Conservation (phyloP, 2,113 vertebrate genomes). For the Trochalopteron elliotii region DNA sequence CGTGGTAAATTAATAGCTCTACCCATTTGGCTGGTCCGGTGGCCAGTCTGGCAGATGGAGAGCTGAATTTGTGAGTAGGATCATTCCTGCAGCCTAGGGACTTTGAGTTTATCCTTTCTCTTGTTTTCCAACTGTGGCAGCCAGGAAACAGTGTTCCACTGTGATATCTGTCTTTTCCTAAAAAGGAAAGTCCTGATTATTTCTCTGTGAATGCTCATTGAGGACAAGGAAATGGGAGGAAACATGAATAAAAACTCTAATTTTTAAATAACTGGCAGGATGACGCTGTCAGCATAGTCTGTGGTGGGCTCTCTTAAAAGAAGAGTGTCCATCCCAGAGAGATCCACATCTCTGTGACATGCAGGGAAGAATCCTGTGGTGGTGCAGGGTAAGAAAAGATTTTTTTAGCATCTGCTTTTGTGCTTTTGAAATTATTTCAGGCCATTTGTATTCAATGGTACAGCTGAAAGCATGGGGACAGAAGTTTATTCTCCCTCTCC, state of each 20-base stretch:
- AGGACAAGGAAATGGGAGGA: background rate
- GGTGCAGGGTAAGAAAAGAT: background rate
- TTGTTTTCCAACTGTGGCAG: background rate
- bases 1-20: background rate
- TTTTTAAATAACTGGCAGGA: background rate
- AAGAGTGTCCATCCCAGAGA: background rate
- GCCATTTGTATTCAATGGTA: background rate
- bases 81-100: background rate
- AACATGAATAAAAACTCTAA: background rate
- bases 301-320: background rate
- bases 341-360: background rate
- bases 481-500: background rate
- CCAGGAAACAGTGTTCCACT: background rate
- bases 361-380: background rate
- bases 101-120: background rate
- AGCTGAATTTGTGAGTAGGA: background rate
- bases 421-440: background rate
- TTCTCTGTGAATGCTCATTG: background rate
- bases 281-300: background rate
- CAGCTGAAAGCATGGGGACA: background rate
- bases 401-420: background rate
- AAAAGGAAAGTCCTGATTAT: background rate
- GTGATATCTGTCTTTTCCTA: background rate
- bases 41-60: background rate
- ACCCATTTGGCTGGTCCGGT: background rate